These are phyloP conservation scores for Cinclus mexicanus DNA, from an alignment of 2,113 vertebrate species.

Conservation along the genomic window DNA sequence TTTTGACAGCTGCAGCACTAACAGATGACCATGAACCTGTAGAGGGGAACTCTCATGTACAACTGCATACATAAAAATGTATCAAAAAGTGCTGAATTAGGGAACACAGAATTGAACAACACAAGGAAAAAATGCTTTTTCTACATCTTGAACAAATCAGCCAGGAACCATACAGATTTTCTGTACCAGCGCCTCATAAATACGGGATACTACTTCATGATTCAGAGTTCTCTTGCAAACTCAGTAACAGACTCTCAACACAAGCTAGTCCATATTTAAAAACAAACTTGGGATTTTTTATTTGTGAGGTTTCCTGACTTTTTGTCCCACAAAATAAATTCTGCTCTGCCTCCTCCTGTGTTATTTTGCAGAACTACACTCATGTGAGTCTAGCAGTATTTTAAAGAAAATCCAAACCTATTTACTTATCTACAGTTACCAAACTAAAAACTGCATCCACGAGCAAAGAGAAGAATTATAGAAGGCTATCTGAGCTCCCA, in stretches of 20 bases:
- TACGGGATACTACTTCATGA: background rate
- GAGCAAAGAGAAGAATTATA: background rate
- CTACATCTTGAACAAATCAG: background rate
- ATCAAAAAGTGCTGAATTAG: background rate
- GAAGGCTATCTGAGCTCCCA: background rate
- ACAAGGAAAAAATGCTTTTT: background rate
- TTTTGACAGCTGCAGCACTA: background rate
- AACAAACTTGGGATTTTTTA: background rate
- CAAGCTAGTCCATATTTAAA: background rate
- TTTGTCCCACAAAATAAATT: background rate
- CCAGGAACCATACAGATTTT: background rate
- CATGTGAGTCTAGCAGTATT: background rate
- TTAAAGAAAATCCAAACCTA: background rate
- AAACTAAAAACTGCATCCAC: background rate
- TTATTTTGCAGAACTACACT: background rate
- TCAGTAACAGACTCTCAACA: background rate
- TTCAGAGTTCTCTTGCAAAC: background rate
- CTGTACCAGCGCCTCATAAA: background rate
- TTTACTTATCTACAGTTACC: background rate
- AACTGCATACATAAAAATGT: background rate
- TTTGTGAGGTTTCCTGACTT: background rate
- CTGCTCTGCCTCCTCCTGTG: background rate
- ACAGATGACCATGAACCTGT: background rate
- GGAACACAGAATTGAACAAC: background rate
- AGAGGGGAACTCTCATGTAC: background rate